phyloP scores from a whole-genome alignment of 2,113 vertebrate species.

The Nettapus auritus region DNA sequence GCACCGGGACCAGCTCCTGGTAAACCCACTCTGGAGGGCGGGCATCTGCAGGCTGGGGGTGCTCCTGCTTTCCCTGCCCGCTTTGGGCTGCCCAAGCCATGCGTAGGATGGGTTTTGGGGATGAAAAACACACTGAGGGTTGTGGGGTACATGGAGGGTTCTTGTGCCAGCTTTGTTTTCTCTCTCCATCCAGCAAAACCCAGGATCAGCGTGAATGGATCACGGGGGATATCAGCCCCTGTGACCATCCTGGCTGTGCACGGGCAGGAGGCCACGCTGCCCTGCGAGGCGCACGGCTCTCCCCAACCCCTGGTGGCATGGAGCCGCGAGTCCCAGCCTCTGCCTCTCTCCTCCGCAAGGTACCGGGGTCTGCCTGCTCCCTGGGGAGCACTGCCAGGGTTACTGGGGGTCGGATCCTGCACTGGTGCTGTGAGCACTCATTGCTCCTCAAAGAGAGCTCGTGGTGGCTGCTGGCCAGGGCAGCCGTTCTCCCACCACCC shows the following conservation, averaged over 20 bases:
- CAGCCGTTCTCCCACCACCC: not conserved
- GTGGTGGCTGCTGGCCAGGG: not conserved
- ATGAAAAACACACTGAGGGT: not conserved
- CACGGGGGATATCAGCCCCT: not conserved
- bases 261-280: conserved; percentile 85
- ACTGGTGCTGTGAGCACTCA: fast-evolving
- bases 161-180: not conserved
- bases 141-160: not conserved
- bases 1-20: no score
- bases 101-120: not conserved
- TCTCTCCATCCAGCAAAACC: conserved; percentile 80
- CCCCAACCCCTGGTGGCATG: conserved; percentile 87
- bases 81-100: not conserved
- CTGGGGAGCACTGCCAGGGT: no score
- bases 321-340: conserved; percentile 80
- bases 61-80: not conserved
- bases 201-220: conserved; percentile 72
- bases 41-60: not conserved
- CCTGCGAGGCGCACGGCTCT: conserved; percentile 84
- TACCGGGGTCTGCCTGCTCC: conserved; percentile 50
- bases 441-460: not conserved
- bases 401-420: no score
- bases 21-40: not conserved
- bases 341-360: conserved; percentile 79
- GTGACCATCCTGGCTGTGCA: conserved; percentile 76